phyloP scores from a whole-genome alignment of 2,113 vertebrate genomes.

The Prinia subflava region DNA sequence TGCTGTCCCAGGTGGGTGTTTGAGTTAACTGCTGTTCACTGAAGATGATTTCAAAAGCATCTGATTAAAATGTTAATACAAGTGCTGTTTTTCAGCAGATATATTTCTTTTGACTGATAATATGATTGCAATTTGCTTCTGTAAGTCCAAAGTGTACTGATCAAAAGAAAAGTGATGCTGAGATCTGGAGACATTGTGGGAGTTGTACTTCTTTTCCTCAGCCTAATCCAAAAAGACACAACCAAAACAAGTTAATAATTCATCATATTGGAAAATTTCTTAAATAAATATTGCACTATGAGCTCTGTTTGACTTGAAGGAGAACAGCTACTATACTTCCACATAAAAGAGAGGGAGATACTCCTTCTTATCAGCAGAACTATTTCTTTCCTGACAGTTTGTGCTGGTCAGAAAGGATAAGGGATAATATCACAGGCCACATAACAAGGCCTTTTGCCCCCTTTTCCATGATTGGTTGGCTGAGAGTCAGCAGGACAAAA shows the following conservation, averaged over 20 bases:
- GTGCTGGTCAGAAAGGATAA: background rate
- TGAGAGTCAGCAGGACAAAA: background rate
- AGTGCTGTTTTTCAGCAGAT: background rate
- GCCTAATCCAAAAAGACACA: background rate
- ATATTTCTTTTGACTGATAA: background rate
- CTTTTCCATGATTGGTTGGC: background rate
- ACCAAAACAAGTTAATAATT: constrained; percentile 27
- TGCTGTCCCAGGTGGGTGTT: background rate
- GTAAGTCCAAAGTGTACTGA: background rate
- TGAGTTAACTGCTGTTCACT: background rate
- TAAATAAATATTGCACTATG: background rate
- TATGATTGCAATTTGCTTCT: background rate
- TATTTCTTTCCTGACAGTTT: constrained; percentile 15
- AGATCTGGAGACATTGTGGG: background rate
- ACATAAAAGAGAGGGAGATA: background rate
- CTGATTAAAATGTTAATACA: background rate
- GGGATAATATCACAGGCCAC: background rate
- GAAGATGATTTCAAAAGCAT: constrained; percentile 1
- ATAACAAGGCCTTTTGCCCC: background rate
- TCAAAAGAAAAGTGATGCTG: background rate
- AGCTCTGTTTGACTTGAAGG: background rate
- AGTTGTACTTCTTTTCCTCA: background rate
- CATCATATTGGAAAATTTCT: background rate
- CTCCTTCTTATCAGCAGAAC: constrained; percentile 6
- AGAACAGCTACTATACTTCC: background rate